Evolutionary conservation across 2,888 invertebrate genomes (phyloP), one percentile per base, ranked within the genome.

Genomic region (Ichneumoninae sp.): DNA sequence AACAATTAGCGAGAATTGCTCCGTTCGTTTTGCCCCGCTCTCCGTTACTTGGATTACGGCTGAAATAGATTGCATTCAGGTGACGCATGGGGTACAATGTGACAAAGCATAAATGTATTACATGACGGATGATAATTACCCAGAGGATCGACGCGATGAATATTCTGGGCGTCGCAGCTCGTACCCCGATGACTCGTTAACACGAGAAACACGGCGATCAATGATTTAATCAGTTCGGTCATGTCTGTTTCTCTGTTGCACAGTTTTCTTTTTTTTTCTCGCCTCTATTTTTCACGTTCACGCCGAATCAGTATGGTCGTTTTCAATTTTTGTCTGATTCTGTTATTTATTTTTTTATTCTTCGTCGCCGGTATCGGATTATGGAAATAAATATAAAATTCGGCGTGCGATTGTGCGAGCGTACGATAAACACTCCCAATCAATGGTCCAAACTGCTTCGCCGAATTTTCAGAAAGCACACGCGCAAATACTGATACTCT

Each of bases 141-240:
- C 80, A 80, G 30, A 66, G 80, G 80, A 80, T 74, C 80, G n/a
- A 75, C 62, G 19, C 80, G 75, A 69, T 75, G 80, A 69, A 65
- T 60, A 70, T 69, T 75, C 50, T 81, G 80, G 30, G 62, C 60
- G 26, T 22, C 22, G 13, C 75, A 75, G 30, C 52, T 60, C 40
- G 26, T 19, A 36, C 40, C 36, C 30, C 26, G 66, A 1, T 69
- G 68, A 54, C 60, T 75, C 75, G 74, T 70, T 44, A 81, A 22
- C 52, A 75, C 47, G 19, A 75, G 40, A 30, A 70, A 30, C 70
- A 75, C 69, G 19, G 62, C 44, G 36, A 69, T 75, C 52, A 65
- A 69, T 62, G 52, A 75, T 81, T 62, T 75, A 0, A 65, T 36
- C 52, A 70, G 40, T 70, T 70, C 52, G 26, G n/a, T 10, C 66